These are phyloP conservation scores for Lacanobia wlatinum DNA, from an alignment of 2,888 invertebrate species.

Conservation along the genomic window DNA sequence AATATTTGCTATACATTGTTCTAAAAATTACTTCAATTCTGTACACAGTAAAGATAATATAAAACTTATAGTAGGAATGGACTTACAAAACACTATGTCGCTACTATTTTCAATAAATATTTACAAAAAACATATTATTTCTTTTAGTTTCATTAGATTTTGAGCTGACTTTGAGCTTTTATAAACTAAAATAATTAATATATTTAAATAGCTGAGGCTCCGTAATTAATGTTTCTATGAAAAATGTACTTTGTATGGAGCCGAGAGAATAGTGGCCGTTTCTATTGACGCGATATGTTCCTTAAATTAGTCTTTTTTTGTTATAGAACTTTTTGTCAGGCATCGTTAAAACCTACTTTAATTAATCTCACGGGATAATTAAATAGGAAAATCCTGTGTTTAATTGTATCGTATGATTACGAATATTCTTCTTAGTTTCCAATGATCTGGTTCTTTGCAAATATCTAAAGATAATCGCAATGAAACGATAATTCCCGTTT, in stretches of 20 bases:
- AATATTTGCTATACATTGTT: constrained; percentile 59
- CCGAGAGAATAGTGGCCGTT: constrained; percentile 32
- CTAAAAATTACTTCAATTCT: constrained; percentile 54
- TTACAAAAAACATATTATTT: constrained; percentile 76
- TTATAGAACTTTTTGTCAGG: too few relatives aligned
- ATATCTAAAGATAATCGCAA: too few relatives aligned
- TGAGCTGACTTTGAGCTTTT: constrained; percentile 90
- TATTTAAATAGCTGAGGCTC: constrained; percentile 68
- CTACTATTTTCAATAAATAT: constrained; percentile 77
- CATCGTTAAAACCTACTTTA: too few relatives aligned
- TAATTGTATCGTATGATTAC: too few relatives aligned
- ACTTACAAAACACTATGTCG: constrained; percentile 73
- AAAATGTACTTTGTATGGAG: constrained; percentile 79
- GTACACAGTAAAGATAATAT: constrained; percentile 73
- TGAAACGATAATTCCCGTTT: too few relatives aligned
- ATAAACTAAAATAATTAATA: constrained; percentile 82
- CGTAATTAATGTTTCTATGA: constrained; percentile 58
- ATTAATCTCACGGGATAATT: too few relatives aligned
- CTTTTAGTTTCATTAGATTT: constrained; percentile 72
- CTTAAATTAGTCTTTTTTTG: background rate
- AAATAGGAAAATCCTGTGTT: too few relatives aligned
- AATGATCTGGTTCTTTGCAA: background rate
- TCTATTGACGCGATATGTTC: constrained; percentile 13
- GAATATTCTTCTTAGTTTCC: background rate
- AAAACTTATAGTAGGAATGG: constrained; percentile 85